A percentile compares a stretch with the other conserved stretches of the same genome.
These are phyloP conservation scores for Drosophila mimica DNA, from an alignment of 2,888 invertebrate genomes.

Conservation along the genomic window DNA sequence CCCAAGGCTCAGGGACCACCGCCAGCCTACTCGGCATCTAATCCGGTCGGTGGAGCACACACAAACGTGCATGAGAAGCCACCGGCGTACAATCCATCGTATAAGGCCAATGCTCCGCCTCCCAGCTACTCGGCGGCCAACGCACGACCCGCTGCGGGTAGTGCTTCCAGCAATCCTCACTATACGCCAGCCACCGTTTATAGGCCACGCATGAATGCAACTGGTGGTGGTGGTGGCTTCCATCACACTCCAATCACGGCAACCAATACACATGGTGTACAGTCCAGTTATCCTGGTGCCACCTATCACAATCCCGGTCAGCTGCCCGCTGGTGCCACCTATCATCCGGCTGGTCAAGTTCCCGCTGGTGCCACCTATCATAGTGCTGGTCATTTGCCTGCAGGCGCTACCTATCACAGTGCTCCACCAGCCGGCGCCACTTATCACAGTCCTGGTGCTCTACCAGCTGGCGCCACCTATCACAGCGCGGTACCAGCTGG, in stretches of 20 bases:
- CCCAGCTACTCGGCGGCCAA: constrained; percentile 76
- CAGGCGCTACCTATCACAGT: constrained; percentile 60
- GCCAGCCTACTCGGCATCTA: constrained; percentile 81
- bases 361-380: constrained; percentile 74
- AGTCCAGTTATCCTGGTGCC: constrained; percentile 81
- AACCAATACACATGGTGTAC: constrained; percentile 73
- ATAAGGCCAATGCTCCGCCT: constrained; percentile 76
- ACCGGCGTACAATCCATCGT: constrained; percentile 80
- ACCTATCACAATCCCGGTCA: constrained; percentile 62
- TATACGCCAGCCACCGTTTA: constrained; percentile 68
- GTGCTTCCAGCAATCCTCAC: constrained; percentile 31
- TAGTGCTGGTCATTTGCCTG: constrained; percentile 28
- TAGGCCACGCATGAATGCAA: constrained; percentile 69
- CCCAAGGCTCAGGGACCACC: constrained; percentile 83
- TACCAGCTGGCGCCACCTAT: constrained; percentile 66
- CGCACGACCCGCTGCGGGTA: constrained; percentile 38
- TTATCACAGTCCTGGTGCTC: constrained; percentile 53
- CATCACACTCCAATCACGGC: constrained; percentile 77
- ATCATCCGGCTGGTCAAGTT: constrained; percentile 71
- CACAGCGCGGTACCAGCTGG: constrained; percentile 69
- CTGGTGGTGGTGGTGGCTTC: constrained; percentile 63
- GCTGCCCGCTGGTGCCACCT: constrained; percentile 74
- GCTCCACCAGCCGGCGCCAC: constrained; percentile 63
- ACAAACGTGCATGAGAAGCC: constrained; percentile 82
- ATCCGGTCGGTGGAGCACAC: constrained; percentile 81